Percentiles rank a stretch among this genome's conserved stretches.
phyloP scores from a whole-genome alignment of 2,113 vertebrate genomes.

The Forbesichthys agassizii region DNA sequence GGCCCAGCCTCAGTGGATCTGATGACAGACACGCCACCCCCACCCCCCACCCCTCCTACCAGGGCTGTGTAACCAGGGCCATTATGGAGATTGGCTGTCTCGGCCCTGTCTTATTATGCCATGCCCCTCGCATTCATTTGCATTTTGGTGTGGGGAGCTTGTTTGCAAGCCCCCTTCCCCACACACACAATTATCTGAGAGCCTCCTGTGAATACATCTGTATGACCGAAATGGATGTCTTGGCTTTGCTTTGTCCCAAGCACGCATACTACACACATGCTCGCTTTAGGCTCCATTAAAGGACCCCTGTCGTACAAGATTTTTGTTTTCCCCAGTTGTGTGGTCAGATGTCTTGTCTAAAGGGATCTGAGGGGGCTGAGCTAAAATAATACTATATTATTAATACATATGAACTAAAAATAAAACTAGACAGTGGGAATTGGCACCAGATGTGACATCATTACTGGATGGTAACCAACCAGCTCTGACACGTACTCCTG shows the following conservation, averaged over 20 bases:
- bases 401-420: too few species aligned
- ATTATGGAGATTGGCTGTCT: slow-evolving; percentile 49
- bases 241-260: slow-evolving; percentile 17
- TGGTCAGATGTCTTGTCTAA: too few species aligned
- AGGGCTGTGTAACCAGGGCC: slow-evolving; percentile 23
- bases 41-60: neutral
- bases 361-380: too few species aligned
- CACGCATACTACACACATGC: slow-evolving; percentile 16
- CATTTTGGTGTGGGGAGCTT: neutral
- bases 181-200: slow-evolving; percentile 24
- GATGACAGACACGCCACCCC: slow-evolving; percentile 2
- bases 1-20: slow-evolving; percentile 25
- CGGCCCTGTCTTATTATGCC: slow-evolving; percentile 12
- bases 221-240: slow-evolving; percentile 51
- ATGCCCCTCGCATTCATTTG: neutral
- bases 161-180: neutral
- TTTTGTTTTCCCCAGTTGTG: too few species aligned
- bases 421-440: too few species aligned
- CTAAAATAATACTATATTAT: too few species aligned
- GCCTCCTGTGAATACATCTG: slow-evolving; percentile 49
- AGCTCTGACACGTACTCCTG: too few species aligned
- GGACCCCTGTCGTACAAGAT: slow-evolving; percentile 26
- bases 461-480: too few species aligned
- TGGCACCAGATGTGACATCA: too few species aligned
- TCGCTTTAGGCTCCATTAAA: slow-evolving; percentile 38